Evolutionary conservation across 1,140 invertebrate genomes (phyloP), one percentile per base, ranked within the genome.

Genomic region (Heterodera schachtii): DNA sequence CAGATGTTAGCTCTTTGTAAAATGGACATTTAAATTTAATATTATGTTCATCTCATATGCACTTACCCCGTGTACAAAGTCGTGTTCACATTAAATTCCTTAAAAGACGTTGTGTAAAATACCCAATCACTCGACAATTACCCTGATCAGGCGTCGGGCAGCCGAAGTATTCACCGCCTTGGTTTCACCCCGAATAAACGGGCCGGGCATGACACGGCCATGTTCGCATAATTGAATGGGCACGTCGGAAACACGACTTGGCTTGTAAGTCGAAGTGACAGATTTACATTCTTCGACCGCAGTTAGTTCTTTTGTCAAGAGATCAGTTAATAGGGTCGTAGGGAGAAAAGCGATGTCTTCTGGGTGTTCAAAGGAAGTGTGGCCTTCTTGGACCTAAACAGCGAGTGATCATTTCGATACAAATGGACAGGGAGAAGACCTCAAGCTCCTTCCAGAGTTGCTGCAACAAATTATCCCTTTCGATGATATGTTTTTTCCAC

Each of bases 311-410:
- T 86, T 88, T 4, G 31, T 57, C 47, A 89, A 78, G 6, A 88
- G 57, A n/a, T 88, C 86, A 6, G 16, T 46, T 11, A 88, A 73
- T 7, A 88, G 67, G 2, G 69, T 49, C 11, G 83, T 82, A 2
- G 87, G 87, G 6, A 88, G 44, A 49, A 88, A 89, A 8, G 82
- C 89, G 7, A 89, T n/a, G 78, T 73, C 64, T 44, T 79, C 21
- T 46, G 73, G 57, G 64, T 73, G 21, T 52, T 83, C 43, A 71
- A 66, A 57, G 46, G 78, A 13, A 47, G 5, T 21, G 16, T 57
- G 78, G 44, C 73, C 82, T 73, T 80, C 82, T n/a, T 52, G 43
- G 2, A 84, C 70, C 83, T 86, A 43, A 86, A 31, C 13, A 85
- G 67, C 13, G 31, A 21, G 44, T n/a, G n/a, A 8, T n/a, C 41